Percentiles rank a stretch among this genome's conserved stretches.
Conservation (phyloP, 2,888 invertebrate species). For the Thumatha senex region DNA sequence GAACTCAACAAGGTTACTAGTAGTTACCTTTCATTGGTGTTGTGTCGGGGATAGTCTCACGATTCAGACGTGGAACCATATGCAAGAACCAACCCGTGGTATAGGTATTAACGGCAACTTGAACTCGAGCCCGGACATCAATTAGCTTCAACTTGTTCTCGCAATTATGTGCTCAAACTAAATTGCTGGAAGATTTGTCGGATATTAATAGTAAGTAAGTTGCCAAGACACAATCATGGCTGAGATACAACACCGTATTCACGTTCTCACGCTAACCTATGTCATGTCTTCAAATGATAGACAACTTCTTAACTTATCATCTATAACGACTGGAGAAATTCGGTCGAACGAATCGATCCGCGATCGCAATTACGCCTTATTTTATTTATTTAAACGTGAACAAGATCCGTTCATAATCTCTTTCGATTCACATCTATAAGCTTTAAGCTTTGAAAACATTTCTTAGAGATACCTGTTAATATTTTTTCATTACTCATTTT, state of each 20-base stretch:
- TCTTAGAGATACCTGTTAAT: not conserved
- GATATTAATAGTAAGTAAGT: constrained; percentile 69
- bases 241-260: constrained; percentile 16
- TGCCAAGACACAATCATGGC: constrained; percentile 68
- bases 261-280: constrained; percentile 26
- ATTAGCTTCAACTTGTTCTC: constrained; percentile 78
- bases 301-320: not conserved
- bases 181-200: constrained; percentile 77
- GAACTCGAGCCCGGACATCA: constrained; percentile 71
- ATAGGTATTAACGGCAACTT: constrained; percentile 65
- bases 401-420: not conserved
- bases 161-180: constrained; percentile 81
- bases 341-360: not conserved
- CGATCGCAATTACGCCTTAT: constrained; percentile 16
- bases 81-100: constrained; percentile 47
- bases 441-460: not conserved
- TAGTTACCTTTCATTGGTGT: too few relatives aligned
- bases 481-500: constrained; percentile 55
- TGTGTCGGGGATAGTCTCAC: constrained; percentile 26
- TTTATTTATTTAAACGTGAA: not conserved
- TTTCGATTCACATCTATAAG: not conserved
- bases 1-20: constrained; percentile 23
- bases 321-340: not conserved
- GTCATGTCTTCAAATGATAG: constrained; percentile 6
- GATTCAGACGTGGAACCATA: constrained; percentile 33